Base-by-base conservation (phyloP, 2,888 invertebrate genomes). In the Blastobasis lacticolella region DNA sequence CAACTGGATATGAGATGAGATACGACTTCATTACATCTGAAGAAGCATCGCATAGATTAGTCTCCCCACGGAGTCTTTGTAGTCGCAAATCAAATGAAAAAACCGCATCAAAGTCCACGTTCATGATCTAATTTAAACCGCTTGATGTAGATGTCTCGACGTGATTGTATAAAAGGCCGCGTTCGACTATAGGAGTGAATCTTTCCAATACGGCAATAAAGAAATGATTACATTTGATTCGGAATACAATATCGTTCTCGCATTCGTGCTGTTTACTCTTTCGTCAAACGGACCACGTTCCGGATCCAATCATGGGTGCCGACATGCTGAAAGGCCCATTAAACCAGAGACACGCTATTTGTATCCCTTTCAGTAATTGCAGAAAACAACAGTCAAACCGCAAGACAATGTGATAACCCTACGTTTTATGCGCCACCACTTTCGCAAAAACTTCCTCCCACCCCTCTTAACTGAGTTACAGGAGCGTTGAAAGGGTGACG, bases 351-450 rank as follows among this genome's bases (percentile, higher is more conserved):
- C 86, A 84, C 78, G 85, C 83, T 70, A 82, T 75, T 23, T 23
- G 23, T 23, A 23, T 23, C 23, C 69, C 66, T 68, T 51, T 65
- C 66, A 71, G 76, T 83, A 83, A 86, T 85, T 84, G 80, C 78
- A 86, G 81, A 86, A 85, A 84, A 82, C 84, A 81, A 83, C 82
- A 78, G 73, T 75, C 67, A 72, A 80, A 78, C 80, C 81, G 62
- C 76, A 73, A 80, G 78, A 79, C 79, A 78, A 78, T 71, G 66
- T 69, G 68, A 74, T 77, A 75, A 76, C 71, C 75, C 75, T 72
- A 69, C 71, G 60, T 70, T 71, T 69, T 61, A 6, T 61, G 54
- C 57, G 53, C 48, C 41, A 62, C 84, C 75, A 77, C 6, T 50
- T 2, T 59, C 64, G 51, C 45, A 51, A 61, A 76, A 69, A 48